These are phyloP conservation scores for Lerista edwardsae DNA, from an alignment of 2,797 vertebrate genomes.

Conservation along the genomic window DNA sequence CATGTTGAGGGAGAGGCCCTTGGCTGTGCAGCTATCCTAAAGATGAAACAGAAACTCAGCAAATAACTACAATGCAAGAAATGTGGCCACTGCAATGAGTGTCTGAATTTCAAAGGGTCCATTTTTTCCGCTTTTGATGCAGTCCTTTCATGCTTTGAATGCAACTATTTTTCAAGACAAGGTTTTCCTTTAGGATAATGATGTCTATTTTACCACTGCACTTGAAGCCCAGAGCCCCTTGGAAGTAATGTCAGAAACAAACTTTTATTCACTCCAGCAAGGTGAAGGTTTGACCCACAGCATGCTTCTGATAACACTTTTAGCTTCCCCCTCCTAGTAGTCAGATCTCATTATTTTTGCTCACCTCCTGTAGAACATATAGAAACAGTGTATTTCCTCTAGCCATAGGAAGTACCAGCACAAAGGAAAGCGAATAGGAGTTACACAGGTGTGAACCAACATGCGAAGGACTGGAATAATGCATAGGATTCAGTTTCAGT, in stretches of 20 bases:
- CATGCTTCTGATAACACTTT: background rate
- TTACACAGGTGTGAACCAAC: background rate
- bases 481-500: background rate
- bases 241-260: constrained; percentile 18
- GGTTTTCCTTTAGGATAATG: background rate
- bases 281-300: background rate
- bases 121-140: background rate
- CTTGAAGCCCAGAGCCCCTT: constrained; percentile 9
- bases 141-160: background rate
- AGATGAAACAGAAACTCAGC: constrained; percentile 5
- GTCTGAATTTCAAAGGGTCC: background rate
- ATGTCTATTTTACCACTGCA: background rate
- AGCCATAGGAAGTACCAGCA: background rate
- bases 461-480: background rate
- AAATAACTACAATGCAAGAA: constrained; percentile 25
- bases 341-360: background rate
- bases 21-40: background rate
- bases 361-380: background rate
- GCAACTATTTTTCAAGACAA: background rate
- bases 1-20: background rate
- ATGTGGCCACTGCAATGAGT: background rate
- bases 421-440: background rate
- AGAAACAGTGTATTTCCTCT: background rate
- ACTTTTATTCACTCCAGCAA: background rate
- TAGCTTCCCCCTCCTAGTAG: background rate